Evolutionary conservation across 2,797 vertebrate genomes (phyloP), one percentile per base, ranked within the genome.

Genomic region (Mionectes olivaceus): DNA sequence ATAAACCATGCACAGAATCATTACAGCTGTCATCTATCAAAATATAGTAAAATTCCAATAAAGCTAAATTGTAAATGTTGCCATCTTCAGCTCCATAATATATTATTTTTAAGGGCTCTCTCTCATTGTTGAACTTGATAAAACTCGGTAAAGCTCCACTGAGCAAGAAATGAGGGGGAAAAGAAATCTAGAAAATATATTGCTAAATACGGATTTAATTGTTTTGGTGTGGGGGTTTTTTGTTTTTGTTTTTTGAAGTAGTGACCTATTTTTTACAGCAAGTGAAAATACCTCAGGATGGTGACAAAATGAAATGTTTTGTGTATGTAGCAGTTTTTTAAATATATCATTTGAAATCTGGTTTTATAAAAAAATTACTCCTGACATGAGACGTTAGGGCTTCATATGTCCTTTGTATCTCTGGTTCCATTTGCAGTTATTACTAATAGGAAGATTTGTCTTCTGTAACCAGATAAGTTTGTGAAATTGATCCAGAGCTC

Each of bases 11-110:
- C 80, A 81, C n/a, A 32, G 76, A 91, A 73, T 84, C 94, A 82
- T 96, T 94, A 94, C 91, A 87, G 67, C 80, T 87, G 80, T 76
- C 86, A 84, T 92, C 92, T 93, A 56, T 95, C 95, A 95, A 95
- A 96, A 93, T 90, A 88, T 1, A 90, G 69, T 86, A 83, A 94
- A 94, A 93, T 88, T 83, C 59, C 65, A 86, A 88, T 95, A 92
- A 81, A 81, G 55, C 65, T 75, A 71, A 88, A 90, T 53, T 88
- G 82, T 94, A 91, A 93, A 82, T 53, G 87, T 91, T 94, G 44
- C 80, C 59, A 35, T 90, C 82, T 82, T 91, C 55, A 56, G 59
- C 59, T 94, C 69, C 16, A 9, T 91, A 90, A 67, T 94, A 52
- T 67, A 35, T 93, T 91, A 83, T 93, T 86, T 93, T 88, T 87